These are phyloP conservation scores for Setipinna tenuifilis DNA, from an alignment of 2,797 vertebrate genomes.

Conservation along the genomic window DNA sequence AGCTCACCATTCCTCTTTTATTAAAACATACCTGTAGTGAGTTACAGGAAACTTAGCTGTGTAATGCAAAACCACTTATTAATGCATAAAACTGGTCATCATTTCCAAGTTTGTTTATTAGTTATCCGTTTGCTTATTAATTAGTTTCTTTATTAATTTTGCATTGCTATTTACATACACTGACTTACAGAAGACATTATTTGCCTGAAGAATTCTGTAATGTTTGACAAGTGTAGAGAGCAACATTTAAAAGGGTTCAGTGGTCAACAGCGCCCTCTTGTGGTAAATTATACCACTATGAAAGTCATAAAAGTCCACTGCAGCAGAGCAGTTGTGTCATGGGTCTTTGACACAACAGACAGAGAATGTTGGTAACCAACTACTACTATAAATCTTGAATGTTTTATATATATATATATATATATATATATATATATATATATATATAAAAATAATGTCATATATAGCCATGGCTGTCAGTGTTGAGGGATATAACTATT, in stretches of 20 bases:
- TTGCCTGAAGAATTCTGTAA: neutral
- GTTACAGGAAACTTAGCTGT: neutral
- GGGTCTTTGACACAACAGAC: no score
- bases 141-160: neutral
- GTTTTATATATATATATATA: no score
- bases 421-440: no score
- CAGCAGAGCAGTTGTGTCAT: no score
- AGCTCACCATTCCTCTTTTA: constrained; percentile 6
- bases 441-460: no score
- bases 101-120: no score
- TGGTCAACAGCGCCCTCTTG: constrained; percentile 1
- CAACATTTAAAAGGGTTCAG: neutral
- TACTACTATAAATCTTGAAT: no score
- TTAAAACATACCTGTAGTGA: neutral
- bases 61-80: neutral
- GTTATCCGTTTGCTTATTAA: no score
- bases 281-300: neutral
- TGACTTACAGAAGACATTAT: neutral
- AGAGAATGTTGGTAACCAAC: no score
- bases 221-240: neutral
- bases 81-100: neutral
- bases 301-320: no score
- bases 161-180: neutral
- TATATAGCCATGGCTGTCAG: no score
- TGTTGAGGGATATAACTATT: no score